phyloP scores from a whole-genome alignment of 92 coral and sea anemone species.

The Parazoanthus swiftii region DNA sequence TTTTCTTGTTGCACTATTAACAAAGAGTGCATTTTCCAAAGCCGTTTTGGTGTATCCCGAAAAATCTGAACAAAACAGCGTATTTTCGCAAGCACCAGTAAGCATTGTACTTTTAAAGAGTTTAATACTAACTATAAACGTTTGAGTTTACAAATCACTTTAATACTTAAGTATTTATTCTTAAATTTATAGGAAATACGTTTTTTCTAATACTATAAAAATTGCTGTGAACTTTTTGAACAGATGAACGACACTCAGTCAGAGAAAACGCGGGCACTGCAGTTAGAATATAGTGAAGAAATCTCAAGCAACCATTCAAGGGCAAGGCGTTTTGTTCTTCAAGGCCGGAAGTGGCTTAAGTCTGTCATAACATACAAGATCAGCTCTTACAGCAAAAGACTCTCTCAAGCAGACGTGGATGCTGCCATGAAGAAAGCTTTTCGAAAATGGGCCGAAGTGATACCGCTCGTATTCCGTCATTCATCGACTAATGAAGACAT shows the following conservation, averaged over 20 bases:
- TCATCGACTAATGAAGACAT: not conserved
- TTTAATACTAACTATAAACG: too few relatives aligned
- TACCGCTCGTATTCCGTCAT: not conserved
- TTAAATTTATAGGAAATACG: not conserved
- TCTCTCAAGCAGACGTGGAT: not conserved
- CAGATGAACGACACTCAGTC: not conserved
- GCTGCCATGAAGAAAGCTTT: not conserved
- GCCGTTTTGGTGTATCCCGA: not conserved
- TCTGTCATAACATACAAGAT: not conserved
- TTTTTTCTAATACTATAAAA: not conserved
- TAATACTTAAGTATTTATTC: not conserved
- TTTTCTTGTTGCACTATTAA: not conserved
- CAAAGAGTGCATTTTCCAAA: not conserved
- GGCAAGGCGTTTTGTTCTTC: not conserved
- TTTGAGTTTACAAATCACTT: too few relatives aligned
- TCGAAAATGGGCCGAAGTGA: slow-evolving; percentile 21
- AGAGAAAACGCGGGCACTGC: not conserved
- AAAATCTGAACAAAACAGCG: not conserved
- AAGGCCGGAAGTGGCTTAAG: not conserved
- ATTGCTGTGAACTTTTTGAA: not conserved
- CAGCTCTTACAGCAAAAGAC: not conserved
- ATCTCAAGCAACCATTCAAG: not conserved
- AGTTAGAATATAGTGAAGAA: too few relatives aligned
- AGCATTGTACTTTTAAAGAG: not conserved
- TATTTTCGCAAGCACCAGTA: not conserved